Evolutionary conservation across 2,888 invertebrate species (phyloP).

Genomic region (Eueremaeus valkanovi): DNA sequence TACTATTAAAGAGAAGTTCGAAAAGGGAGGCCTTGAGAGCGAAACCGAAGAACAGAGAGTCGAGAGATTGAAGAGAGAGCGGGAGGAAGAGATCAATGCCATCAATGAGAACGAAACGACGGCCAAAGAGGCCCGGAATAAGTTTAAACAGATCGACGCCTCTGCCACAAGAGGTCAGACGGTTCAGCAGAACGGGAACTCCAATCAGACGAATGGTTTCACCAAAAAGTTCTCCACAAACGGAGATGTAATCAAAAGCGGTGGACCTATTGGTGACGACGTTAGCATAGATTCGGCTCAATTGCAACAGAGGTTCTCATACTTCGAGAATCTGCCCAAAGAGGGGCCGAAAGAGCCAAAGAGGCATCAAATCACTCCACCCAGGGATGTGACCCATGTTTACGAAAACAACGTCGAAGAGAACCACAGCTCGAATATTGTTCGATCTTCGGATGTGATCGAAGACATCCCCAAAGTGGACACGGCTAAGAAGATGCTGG

Average conservation of each 20-base stretch:
- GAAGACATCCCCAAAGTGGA: slow-evolving; percentile 61
- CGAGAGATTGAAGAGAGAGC: slow-evolving; percentile 59
- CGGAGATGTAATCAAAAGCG: slow-evolving; percentile 57
- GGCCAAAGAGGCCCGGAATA: slow-evolving; percentile 77
- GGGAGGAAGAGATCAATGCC: slow-evolving; percentile 62
- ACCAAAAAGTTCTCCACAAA: slow-evolving; percentile 51
- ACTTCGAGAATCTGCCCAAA: slow-evolving; percentile 47
- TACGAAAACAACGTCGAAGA: slow-evolving; percentile 64
- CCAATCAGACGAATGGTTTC: not conserved
- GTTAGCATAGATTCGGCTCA: slow-evolving; percentile 74
- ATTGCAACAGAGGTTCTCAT: slow-evolving; percentile 74
- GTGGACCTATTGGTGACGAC: slow-evolving; percentile 58
- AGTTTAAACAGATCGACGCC: slow-evolving; percentile 80
- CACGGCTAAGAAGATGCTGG: slow-evolving; percentile 80
- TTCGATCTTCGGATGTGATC: slow-evolving; percentile 60
- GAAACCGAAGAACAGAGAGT: slow-evolving; percentile 48
- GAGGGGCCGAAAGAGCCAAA: slow-evolving; percentile 55
- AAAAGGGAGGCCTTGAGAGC: slow-evolving; percentile 61
- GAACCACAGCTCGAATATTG: slow-evolving; percentile 65
- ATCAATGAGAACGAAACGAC: slow-evolving; percentile 51
- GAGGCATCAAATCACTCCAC: slow-evolving; percentile 68
- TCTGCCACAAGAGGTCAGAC: slow-evolving; percentile 59
- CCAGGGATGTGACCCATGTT: slow-evolving; percentile 62
- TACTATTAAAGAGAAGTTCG: slow-evolving; percentile 49
- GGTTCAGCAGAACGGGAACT: not conserved